These are phyloP conservation scores for Endomychus coccineus DNA, from an alignment of 2,888 invertebrate genomes.

Conservation along the genomic window DNA sequence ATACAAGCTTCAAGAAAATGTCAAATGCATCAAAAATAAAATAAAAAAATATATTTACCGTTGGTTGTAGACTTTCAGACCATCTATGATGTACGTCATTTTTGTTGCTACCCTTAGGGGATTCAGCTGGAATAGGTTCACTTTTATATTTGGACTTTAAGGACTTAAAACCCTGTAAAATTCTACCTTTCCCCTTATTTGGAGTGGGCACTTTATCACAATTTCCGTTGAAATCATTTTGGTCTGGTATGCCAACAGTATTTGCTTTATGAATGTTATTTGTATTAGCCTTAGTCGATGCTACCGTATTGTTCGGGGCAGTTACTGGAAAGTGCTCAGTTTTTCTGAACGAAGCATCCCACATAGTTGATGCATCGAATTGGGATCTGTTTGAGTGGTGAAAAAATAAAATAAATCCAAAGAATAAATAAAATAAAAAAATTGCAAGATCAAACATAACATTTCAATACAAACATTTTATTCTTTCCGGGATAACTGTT, in stretches of 20 bases:
- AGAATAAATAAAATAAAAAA: constrained; percentile 17
- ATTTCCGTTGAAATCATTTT: constrained; percentile 42
- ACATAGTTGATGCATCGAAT: constrained; percentile 30
- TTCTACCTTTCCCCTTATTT: constrained; percentile 23
- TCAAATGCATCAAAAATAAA: too few relatives aligned
- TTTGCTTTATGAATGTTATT: constrained; percentile 45
- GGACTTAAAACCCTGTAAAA: constrained; percentile 58
- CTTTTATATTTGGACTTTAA: constrained; percentile 47
- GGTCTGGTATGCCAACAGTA: constrained; percentile 54
- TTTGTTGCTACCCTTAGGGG: constrained; percentile 35
- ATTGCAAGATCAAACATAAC: too few relatives aligned
- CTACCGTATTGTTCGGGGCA: constrained; percentile 4
- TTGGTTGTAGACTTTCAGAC: constrained; percentile 43
- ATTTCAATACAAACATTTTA: too few relatives aligned
- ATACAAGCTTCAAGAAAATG: too few relatives aligned
- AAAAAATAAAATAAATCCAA: constrained; percentile 17
- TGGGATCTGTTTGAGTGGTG: constrained; percentile 29
- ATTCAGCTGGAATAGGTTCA: constrained; percentile 40
- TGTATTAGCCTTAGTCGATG: constrained; percentile 18
- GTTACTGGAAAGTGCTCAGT: constrained; percentile 41
- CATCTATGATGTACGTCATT: constrained; percentile 41
- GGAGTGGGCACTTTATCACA: constrained; percentile 20
- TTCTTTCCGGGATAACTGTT: too few relatives aligned
- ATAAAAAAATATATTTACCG: constrained; percentile 29
- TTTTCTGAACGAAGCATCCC: constrained; percentile 45